Conservation (phyloP, 2,888 invertebrate species). For the Formica aserva region DNA sequence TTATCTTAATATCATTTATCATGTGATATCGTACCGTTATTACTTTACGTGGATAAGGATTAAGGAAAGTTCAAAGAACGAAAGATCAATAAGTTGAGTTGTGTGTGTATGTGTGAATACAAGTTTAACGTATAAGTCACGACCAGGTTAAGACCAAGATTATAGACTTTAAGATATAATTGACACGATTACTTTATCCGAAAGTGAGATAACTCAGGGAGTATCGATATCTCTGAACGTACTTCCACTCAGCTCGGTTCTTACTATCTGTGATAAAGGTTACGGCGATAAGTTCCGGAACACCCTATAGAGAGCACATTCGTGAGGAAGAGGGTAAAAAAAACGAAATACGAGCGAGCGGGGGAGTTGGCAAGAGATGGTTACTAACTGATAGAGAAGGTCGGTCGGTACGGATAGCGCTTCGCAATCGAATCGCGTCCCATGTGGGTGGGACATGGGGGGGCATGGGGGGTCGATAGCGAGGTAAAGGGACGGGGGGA, state of each 20-base stretch:
- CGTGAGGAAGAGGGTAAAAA: slow-evolving; percentile 16
- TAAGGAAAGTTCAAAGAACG: background rate
- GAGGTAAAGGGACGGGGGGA: background rate
- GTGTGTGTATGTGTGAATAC: no score
- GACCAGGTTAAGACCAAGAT: background rate
- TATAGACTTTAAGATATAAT: slow-evolving; percentile 29
- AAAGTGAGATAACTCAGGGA: background rate
- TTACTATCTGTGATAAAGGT: slow-evolving; percentile 18
- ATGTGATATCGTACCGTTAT: slow-evolving; percentile 1
- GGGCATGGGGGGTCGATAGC: background rate
- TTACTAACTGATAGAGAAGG: slow-evolving; percentile 61
- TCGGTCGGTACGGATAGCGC: slow-evolving; percentile 74
- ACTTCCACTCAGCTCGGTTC: background rate
- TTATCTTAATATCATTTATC: slow-evolving; percentile 36
- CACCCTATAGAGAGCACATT: slow-evolving; percentile 15
- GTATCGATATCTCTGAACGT: slow-evolving; percentile 10
- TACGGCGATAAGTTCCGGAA: slow-evolving; percentile 27
- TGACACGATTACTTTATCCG: background rate
- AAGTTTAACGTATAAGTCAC: background rate
- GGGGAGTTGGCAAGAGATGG: slow-evolving; percentile 40
- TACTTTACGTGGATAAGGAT: background rate
- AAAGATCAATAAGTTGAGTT: background rate
- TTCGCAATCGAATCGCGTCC: slow-evolving; percentile 82
- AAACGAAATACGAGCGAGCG: slow-evolving; percentile 40
- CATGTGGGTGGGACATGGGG: slow-evolving; percentile 61